phyloP scores from a whole-genome alignment of 1,140 invertebrate species.

The Aleiodes sp. region DNA sequence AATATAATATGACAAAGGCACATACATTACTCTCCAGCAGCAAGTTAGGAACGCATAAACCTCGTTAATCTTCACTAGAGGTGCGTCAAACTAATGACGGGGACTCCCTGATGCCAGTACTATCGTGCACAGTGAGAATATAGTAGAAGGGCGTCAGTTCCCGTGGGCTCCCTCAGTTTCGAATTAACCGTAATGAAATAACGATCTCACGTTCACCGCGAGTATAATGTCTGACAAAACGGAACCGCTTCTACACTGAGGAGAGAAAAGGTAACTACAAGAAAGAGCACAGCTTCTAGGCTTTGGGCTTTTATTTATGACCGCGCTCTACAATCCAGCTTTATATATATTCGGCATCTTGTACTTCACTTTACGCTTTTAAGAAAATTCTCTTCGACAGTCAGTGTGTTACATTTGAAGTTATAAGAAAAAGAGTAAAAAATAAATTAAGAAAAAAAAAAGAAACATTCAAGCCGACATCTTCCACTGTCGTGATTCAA shows the following conservation, averaged over 20 bases:
- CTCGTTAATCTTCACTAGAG: constrained; percentile 57
- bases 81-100: constrained; percentile 50
- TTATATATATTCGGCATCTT: neutral
- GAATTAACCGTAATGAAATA: constrained; percentile 61
- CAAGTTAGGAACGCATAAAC: constrained; percentile 24
- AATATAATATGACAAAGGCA: no score
- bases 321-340: neutral
- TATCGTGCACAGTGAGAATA: constrained; percentile 1
- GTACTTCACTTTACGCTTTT: no score
- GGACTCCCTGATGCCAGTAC: constrained; percentile 38
- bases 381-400: no score
- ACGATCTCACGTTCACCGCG: constrained; percentile 51
- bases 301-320: constrained; percentile 2
- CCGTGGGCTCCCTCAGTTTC: constrained; percentile 48
- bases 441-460: neutral
- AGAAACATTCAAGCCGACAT: neutral
- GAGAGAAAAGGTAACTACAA: neutral
- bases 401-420: neutral
- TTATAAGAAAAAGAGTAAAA: neutral
- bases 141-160: constrained; percentile 30
- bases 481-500: neutral
- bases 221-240: constrained; percentile 38
- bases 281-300: constrained; percentile 31
- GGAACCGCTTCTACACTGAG: neutral
- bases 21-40: no score